Evolutionary conservation across 2,888 invertebrate species (phyloP).

Genomic region (Melolontha melolontha): DNA sequence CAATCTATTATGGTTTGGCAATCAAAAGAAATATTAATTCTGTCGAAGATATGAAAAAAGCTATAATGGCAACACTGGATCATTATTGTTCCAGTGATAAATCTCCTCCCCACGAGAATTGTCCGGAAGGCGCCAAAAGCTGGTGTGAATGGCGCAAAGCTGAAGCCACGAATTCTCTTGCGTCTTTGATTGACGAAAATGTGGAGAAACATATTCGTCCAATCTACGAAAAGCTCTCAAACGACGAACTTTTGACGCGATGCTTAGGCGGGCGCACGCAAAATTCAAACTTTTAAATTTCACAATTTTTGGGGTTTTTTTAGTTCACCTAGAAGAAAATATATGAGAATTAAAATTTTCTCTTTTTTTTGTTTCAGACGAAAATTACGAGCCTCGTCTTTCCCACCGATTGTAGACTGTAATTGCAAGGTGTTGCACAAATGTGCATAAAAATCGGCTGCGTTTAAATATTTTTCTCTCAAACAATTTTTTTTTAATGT

Average conservation of each 20-base stretch:
- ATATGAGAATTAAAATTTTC: too few species aligned
- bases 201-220: conserved; percentile 46
- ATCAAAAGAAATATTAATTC: conserved; percentile 52
- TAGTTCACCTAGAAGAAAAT: too few species aligned
- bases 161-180: background rate
- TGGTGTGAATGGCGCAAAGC: conserved; percentile 44
- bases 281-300: conserved; percentile 45
- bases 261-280: conserved; percentile 56
- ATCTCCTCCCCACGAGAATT: conserved; percentile 53
- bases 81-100: conserved; percentile 54
- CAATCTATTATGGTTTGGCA: conserved; percentile 46
- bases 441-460: too few species aligned
- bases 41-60: conserved; percentile 52
- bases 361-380: too few species aligned
- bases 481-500: too few species aligned
- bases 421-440: too few species aligned
- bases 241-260: conserved; percentile 51
- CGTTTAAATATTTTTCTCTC: too few species aligned
- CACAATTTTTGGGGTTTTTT: too few species aligned
- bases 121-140: conserved; percentile 46
- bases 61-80: conserved; percentile 54
- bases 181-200: too few species aligned
- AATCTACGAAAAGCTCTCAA: conserved; percentile 54
- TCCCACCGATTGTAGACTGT: too few species aligned
- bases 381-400: too few species aligned